Conservation (phyloP, 2,113 vertebrate genomes). For the Oriolus oriolus region DNA sequence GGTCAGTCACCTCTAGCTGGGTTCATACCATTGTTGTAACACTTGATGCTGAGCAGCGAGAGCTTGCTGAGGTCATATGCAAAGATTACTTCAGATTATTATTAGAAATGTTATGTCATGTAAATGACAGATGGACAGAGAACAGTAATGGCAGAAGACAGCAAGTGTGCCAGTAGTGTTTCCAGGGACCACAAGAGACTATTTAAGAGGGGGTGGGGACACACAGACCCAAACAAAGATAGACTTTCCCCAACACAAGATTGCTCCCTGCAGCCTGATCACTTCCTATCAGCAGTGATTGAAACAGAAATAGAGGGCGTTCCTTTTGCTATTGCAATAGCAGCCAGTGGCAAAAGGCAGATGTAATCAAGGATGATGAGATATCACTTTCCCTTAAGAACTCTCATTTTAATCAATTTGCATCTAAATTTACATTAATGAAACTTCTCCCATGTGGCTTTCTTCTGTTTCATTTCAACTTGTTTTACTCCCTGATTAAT, state of each 20-base stretch:
- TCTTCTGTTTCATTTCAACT: not conserved
- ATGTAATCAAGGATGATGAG: not conserved
- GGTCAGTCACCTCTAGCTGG: not conserved
- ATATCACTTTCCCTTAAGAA: not conserved
- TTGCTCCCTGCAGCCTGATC: not conserved
- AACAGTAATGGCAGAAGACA: not conserved
- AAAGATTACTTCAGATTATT: conserved; percentile 23
- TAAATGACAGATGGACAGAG: not conserved
- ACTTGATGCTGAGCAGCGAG: not conserved
- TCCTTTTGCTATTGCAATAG: not conserved
- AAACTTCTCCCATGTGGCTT: not conserved
- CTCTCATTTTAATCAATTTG: not conserved
- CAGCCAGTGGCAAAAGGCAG: not conserved
- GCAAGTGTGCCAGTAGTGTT: not conserved
- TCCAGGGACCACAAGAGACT: not conserved
- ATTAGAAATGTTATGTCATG: conserved; percentile 8
- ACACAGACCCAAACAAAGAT: not conserved
- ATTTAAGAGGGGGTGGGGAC: not conserved
- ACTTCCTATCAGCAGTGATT: not conserved
- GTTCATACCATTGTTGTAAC: not conserved
- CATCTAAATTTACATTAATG: not conserved
- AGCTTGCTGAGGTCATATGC: conserved; percentile 7
- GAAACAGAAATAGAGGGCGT: not conserved
- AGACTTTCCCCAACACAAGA: not conserved
- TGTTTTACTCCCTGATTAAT: not conserved